These are phyloP conservation scores for Hippopotamus amphibius DNA, from an alignment of 2,113 vertebrate genomes.

Conservation along the genomic window DNA sequence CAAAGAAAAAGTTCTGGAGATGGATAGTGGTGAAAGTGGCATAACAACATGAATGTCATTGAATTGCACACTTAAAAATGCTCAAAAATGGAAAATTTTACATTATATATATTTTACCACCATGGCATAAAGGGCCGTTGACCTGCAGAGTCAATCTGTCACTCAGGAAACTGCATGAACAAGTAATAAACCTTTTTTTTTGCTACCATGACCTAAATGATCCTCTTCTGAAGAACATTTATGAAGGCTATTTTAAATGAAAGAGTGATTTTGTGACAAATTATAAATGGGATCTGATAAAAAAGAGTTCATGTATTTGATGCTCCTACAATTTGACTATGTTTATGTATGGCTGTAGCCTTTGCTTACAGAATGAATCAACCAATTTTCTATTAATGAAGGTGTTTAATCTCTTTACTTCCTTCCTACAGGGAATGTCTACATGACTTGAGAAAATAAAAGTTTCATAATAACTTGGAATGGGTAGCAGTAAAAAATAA, in stretches of 20 bases:
- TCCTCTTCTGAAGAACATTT: conserved; percentile 38
- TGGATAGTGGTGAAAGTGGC: not conserved
- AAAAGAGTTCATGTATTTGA: not conserved
- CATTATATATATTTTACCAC: not conserved
- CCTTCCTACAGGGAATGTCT: not conserved
- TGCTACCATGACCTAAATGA: not conserved
- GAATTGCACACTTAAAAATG: not conserved
- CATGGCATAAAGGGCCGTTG: not conserved
- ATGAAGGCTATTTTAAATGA: conserved; percentile 15
- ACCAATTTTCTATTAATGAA: conserved; percentile 35
- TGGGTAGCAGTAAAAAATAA: not conserved
- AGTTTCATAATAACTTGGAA: not conserved
- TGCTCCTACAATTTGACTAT: conserved; percentile 12
- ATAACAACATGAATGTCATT: not conserved
- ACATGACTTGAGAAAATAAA: conserved; percentile 40
- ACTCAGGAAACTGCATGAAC: not conserved
- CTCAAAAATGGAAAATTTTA: not conserved
- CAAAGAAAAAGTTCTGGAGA: conserved; percentile 13
- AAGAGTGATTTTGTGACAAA: conserved; percentile 33
- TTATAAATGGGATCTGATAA: conserved; percentile 18
- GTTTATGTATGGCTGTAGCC: not conserved
- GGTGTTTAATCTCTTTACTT: conserved; percentile 8
- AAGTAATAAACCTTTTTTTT: conserved; percentile 50
- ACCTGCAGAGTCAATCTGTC: not conserved
- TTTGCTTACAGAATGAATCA: conserved; percentile 41